Percentiles rank a stretch among this genome's conserved stretches.
phyloP scores from a whole-genome alignment of 2,888 invertebrate species.

The Linnaemya tessellans region DNA sequence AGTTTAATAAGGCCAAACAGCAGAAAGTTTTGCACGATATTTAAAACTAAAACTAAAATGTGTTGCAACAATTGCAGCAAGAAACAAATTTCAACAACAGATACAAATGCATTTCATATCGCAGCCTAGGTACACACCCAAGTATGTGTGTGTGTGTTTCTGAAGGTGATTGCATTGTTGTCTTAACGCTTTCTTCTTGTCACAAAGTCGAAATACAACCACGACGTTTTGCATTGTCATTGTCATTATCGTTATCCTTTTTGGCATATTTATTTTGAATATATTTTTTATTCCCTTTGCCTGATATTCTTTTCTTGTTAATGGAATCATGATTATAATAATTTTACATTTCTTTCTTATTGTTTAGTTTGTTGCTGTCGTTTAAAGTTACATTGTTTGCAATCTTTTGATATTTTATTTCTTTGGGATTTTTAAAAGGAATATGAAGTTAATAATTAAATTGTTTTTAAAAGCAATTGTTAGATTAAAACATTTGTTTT shows the following conservation, averaged over 20 bases:
- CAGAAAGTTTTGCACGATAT: constrained; percentile 45
- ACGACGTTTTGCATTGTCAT: constrained; percentile 35
- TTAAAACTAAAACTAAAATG: constrained; percentile 49
- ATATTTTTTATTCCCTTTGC: not conserved
- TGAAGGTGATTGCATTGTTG: constrained; percentile 5
- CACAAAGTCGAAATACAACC: constrained; percentile 17
- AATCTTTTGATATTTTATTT: not conserved
- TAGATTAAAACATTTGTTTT: too few species aligned
- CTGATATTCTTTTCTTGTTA: constrained; percentile 50
- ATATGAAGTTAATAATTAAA: not conserved
- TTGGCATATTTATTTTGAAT: constrained; percentile 40
- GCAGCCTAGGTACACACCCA: not conserved
- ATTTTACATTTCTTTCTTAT: constrained; percentile 52
- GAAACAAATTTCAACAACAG: constrained; percentile 26
- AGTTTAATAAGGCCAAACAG: constrained; percentile 64
- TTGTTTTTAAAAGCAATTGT: too few species aligned
- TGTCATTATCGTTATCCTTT: constrained; percentile 64
- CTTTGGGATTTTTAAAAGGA: not conserved
- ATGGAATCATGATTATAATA: constrained; percentile 69
- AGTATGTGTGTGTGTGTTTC: not conserved
- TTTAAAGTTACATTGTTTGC: constrained; percentile 26
- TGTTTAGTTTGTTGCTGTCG: constrained; percentile 35
- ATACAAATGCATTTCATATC: constrained; percentile 10
- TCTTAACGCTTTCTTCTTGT: constrained; percentile 1
- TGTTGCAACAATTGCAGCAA: constrained; percentile 51